Base-by-base conservation (phyloP, 2,797 vertebrate species). In the Oophaga sylvatica region DNA sequence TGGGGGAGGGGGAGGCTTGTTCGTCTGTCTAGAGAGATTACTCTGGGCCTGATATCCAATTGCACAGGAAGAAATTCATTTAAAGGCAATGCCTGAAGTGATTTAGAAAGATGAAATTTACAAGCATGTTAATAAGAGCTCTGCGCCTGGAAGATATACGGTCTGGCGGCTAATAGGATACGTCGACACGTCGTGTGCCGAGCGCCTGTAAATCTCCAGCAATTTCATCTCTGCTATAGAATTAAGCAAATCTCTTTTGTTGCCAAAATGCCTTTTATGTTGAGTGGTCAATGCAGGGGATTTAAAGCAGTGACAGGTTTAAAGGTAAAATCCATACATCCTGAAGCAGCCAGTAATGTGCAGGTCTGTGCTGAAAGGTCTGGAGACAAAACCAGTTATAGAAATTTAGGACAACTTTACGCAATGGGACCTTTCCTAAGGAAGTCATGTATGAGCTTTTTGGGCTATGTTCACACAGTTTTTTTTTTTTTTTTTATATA, bases 41-140 rank as follows among this genome's bases (percentile, higher is more conserved):
- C 68, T 88, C 20, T 8, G 31, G 65, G 59, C 75, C 77, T 35
- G 63, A 11, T 26, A 53, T 73, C 41, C 70, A 41, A 83, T 86
- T 83, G 71, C 84, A 75, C 48, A 2, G 62, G 62, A 78, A 76
- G 45, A 81, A 53, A 78, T 70, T 82, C 80, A 82, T 78, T 79
- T 80, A 68, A 56, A 65, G 81, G 53, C 73, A 29, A 79, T 45
- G 76, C 81, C 71, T n/a, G 12, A 26, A 63, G 63, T 84, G 87
- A 88, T 80, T 88, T 73, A 73, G 62, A 60, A 87, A 75, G 53
- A 62, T 65, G 73, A 78, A 48, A 83, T 83, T 87, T 78, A 67
- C 73, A 87, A 79, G 80, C 86, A 68, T 78, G 86, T 77, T 87
- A 82, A 82, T 81, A 78, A 78, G 70, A 68, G 71, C 10, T 35